Evolutionary conservation across 2,113 vertebrate species (phyloP).

Genomic region (Sisor rabdophorus): DNA sequence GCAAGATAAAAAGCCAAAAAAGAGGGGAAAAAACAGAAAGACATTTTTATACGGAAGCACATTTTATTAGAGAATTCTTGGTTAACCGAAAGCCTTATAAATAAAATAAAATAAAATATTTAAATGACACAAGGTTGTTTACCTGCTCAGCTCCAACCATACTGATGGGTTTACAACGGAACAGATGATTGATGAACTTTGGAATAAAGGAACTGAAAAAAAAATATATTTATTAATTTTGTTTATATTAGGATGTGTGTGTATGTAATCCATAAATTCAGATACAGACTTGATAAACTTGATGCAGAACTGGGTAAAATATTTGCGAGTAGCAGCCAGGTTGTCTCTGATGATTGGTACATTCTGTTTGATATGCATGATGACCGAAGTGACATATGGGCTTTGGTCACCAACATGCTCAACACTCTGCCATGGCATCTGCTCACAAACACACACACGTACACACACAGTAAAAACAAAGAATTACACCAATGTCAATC

Average conservation of each 20-base stretch:
- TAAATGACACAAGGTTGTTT: neutral
- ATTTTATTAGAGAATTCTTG: neutral
- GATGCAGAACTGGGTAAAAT: slow-evolving; percentile 99
- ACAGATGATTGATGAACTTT: slow-evolving; percentile 98
- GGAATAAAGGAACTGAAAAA: slow-evolving; percentile 91
- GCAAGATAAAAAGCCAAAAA: neutral
- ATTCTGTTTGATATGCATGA: slow-evolving; percentile 97
- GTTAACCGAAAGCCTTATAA: neutral
- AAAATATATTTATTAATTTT: neutral
- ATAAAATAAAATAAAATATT: neutral
- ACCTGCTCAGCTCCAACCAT: slow-evolving; percentile 99
- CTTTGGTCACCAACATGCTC: slow-evolving; percentile 98
- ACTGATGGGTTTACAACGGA: slow-evolving; percentile 97
- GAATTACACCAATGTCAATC: neutral
- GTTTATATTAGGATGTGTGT: too few species aligned
- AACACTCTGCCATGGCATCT: slow-evolving; percentile 99
- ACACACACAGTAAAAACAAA: neutral
- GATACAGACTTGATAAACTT: slow-evolving; percentile 93
- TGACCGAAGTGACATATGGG: slow-evolving; percentile 96
- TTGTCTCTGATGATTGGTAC: slow-evolving; percentile 97
- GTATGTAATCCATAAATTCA: neutral
- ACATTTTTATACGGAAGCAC: neutral
- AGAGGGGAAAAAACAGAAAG: neutral
- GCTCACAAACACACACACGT: slow-evolving; percentile 25
- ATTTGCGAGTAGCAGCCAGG: slow-evolving; percentile 93